phyloP scores from a whole-genome alignment of 2,888 invertebrate genomes.

The Alloscopus bannaensis region DNA sequence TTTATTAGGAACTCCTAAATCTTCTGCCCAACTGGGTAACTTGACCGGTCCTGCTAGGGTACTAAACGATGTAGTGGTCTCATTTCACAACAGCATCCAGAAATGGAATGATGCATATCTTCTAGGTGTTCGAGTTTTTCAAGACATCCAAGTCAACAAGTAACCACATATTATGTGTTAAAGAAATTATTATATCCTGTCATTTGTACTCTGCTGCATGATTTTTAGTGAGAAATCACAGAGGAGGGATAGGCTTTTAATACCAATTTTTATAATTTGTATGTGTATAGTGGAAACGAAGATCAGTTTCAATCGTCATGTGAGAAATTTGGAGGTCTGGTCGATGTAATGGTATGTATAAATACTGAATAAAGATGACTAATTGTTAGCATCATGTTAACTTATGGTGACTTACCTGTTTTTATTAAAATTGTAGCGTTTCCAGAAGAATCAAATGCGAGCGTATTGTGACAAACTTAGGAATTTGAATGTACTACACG shows the following conservation, averaged over 20 bases:
- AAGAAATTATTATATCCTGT: too few species aligned
- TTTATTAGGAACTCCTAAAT: conserved; percentile 48
- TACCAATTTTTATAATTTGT: too few species aligned
- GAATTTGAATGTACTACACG: conserved; percentile 45
- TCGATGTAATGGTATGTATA: conserved; percentile 65
- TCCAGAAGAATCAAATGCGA: conserved; percentile 44
- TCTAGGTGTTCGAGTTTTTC: conserved; percentile 58
- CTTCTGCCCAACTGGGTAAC: conserved; percentile 64
- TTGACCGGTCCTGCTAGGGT: conserved; percentile 66
- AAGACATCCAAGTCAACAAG: conserved; percentile 55
- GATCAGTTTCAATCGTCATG: conserved; percentile 61
- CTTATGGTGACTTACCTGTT: background rate
- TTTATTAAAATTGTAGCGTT: conserved; percentile 44
- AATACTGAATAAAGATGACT: conserved; percentile 12
- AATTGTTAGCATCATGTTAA: background rate
- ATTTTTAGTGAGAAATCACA: too few species aligned
- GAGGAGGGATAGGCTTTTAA: too few species aligned
- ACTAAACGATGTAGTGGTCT: conserved; percentile 66
- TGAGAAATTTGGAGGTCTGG: conserved; percentile 64
- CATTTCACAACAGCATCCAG: conserved; percentile 63
- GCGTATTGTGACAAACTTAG: conserved; percentile 34
- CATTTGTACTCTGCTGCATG: too few species aligned
- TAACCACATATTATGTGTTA: too few species aligned
- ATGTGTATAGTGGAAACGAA: conserved; percentile 49
- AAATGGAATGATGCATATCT: conserved; percentile 66